phyloP scores from a whole-genome alignment of 2,888 invertebrate species.

The Oscheius onirici region DNA sequence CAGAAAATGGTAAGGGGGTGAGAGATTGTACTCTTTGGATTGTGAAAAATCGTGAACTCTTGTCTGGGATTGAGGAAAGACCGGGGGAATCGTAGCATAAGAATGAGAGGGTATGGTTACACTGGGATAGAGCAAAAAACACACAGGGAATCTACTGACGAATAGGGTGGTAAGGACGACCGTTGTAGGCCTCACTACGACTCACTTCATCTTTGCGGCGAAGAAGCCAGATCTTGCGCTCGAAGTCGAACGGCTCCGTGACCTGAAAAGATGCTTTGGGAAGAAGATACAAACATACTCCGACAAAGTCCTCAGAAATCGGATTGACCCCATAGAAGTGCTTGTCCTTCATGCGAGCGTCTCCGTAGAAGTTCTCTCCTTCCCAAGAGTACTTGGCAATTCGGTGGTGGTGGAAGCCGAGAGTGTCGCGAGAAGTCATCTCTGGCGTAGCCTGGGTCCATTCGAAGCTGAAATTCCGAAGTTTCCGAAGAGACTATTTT shows the following conservation, averaged over 20 bases:
- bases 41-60: neutral
- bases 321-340: constrained; percentile 49
- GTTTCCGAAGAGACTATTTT: neutral
- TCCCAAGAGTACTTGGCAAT: constrained; percentile 45
- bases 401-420: constrained; percentile 53
- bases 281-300: neutral
- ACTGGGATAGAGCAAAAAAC: neutral
- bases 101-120: neutral
- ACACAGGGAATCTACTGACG: neutral
- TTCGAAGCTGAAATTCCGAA: constrained; percentile 39
- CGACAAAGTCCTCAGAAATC: constrained; percentile 14
- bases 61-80: constrained; percentile 3
- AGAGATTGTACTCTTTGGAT: too few species aligned
- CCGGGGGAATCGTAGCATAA: neutral
- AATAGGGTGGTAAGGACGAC: constrained; percentile 14
- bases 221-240: constrained; percentile 27
- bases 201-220: constrained; percentile 32
- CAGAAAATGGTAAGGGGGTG: neutral
- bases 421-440: constrained; percentile 34
- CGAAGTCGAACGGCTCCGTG: constrained; percentile 25
- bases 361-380: constrained; percentile 45
- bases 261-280: constrained; percentile 21
- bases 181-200: constrained; percentile 14
- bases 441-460: constrained; percentile 43
- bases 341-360: constrained; percentile 40